phyloP scores from a whole-genome alignment of 2,888 invertebrate genomes.

The Stenichneumon culpator region DNA sequence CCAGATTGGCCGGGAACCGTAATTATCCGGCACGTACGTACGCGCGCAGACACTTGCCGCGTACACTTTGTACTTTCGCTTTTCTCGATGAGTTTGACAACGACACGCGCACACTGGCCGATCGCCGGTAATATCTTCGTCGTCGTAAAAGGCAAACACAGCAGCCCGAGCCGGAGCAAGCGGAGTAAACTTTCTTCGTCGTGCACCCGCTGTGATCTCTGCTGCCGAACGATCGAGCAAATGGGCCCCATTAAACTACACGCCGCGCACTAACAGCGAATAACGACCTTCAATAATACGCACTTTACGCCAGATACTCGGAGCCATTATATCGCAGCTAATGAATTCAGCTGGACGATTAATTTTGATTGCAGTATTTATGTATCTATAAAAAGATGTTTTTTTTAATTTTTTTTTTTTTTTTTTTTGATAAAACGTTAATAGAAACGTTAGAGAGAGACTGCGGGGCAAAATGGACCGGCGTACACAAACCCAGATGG shows the following conservation, averaged over 20 bases:
- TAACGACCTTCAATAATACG: constrained; percentile 59
- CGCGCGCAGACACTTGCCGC: not conserved
- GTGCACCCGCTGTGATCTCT: constrained; percentile 52
- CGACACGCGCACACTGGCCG: constrained; percentile 20
- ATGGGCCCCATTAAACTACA: not conserved
- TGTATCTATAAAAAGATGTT: not conserved
- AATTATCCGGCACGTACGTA: constrained; percentile 45
- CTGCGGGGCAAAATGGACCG: too few species aligned
- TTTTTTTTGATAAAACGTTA: not conserved
- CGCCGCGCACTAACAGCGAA: constrained; percentile 47
- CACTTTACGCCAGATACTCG: constrained; percentile 39
- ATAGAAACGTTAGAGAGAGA: not conserved
- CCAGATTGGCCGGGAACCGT: not conserved
- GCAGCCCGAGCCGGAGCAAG: not conserved
- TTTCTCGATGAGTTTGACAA: constrained; percentile 64
- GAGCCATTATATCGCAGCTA: constrained; percentile 28
- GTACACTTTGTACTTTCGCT: constrained; percentile 57
- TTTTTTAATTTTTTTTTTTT: not conserved
- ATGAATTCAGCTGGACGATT: constrained; percentile 47
- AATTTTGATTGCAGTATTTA: constrained; percentile 39
- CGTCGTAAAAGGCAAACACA: constrained; percentile 49
- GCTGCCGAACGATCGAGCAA: constrained; percentile 18
- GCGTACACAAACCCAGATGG: too few species aligned
- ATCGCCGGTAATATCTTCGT: constrained; percentile 41
- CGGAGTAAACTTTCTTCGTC: constrained; percentile 61